Percentiles rank a stretch among this genome's conserved stretches.
Conservation (phyloP, 2,113 vertebrate species). For the Tenrec ecaudatus region DNA sequence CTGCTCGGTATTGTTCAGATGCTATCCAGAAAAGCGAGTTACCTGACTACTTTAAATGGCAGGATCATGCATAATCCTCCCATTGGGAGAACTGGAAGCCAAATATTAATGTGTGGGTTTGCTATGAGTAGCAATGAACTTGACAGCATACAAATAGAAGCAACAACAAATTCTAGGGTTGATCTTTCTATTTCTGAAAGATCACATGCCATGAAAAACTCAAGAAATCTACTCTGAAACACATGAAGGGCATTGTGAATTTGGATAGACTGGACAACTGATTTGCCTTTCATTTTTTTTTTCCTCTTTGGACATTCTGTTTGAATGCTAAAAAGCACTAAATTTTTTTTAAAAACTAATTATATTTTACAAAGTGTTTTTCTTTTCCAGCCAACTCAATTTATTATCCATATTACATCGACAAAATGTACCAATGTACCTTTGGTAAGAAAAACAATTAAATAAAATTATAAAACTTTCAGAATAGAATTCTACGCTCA, state of each 20-base stretch:
- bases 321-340: background rate
- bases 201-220: background rate
- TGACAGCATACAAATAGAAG: background rate
- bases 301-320: no score
- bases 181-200: background rate
- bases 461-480: slow-evolving; percentile 70
- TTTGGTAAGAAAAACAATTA: slow-evolving; percentile 66
- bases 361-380: slow-evolving; percentile 73
- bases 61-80: background rate
- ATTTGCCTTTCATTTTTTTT: no score
- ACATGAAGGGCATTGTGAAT: background rate
- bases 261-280: background rate
- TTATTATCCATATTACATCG: slow-evolving; percentile 76
- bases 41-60: background rate
- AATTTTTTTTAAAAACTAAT: slow-evolving; percentile 1
- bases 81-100: background rate
- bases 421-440: slow-evolving; percentile 73
- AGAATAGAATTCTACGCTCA: slow-evolving; percentile 14
- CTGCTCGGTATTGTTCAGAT: background rate
- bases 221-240: background rate
- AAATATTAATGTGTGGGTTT: no score
- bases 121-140: no score
- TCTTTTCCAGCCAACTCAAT: slow-evolving; percentile 65
- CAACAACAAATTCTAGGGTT: background rate
- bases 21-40: background rate